A percentile compares a stretch with the other conserved stretches of the same genome.
phyloP scores from a whole-genome alignment of 2,888 invertebrate genomes.

The Lymantria dispar region DNA sequence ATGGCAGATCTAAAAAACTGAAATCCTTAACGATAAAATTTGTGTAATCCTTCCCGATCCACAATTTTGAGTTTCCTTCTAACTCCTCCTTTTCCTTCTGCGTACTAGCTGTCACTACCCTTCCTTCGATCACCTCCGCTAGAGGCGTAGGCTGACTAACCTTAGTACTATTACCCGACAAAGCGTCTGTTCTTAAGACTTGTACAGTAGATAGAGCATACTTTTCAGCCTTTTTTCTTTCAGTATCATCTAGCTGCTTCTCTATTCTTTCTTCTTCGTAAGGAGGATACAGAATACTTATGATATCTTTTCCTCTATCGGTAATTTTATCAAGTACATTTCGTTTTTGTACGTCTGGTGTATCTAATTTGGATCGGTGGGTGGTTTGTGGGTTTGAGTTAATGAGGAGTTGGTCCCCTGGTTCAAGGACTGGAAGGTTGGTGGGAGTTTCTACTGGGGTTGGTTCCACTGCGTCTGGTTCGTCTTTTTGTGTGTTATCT shows the following conservation, averaged over 20 bases:
- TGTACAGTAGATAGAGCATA: constrained; percentile 71
- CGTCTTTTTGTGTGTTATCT: constrained; percentile 13
- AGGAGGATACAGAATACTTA: constrained; percentile 71
- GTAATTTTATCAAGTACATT: constrained; percentile 74
- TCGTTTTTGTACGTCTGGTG: constrained; percentile 58
- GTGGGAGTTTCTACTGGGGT: constrained; percentile 41
- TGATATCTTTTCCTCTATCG: constrained; percentile 69
- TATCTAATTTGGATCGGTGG: constrained; percentile 36
- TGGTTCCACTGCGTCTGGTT: constrained; percentile 26
- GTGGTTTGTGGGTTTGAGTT: constrained; percentile 42
- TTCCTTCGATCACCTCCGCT: constrained; percentile 67
- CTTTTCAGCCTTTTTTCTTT: constrained; percentile 72
- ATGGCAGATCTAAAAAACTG: constrained; percentile 93
- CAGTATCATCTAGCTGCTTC: constrained; percentile 69
- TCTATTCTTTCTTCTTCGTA: constrained; percentile 69
- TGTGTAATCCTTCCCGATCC: constrained; percentile 98
- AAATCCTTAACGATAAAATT: constrained; percentile 99
- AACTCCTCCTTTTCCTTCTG: constrained; percentile 57
- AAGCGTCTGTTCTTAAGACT: constrained; percentile 61
- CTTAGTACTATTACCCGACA: constrained; percentile 27
- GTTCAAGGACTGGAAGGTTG: constrained; percentile 81
- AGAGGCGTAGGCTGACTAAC: constrained; percentile 60
- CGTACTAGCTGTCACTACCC: constrained; percentile 61
- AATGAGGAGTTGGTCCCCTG: constrained; percentile 85
- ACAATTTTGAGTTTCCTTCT: constrained; percentile 91